Evolutionary conservation across 1,140 invertebrate genomes (phyloP).

Genomic region (Aphidius ervi): DNA sequence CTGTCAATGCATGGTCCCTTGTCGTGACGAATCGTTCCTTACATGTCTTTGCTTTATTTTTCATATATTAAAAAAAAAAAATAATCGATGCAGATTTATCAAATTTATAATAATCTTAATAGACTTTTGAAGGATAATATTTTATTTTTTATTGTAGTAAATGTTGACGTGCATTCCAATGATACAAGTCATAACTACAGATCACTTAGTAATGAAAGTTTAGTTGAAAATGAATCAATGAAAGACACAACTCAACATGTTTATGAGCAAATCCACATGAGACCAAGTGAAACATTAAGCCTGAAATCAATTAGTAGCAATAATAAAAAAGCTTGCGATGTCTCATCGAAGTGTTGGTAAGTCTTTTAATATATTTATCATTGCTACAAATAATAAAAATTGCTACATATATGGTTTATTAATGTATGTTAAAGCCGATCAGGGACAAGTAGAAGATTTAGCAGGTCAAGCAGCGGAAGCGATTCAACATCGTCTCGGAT

Average conservation of each 20-base stretch:
- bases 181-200: slow-evolving; percentile 36
- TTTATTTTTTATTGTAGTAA: slow-evolving; percentile 38
- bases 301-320: slow-evolving; percentile 28
- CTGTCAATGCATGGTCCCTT: too few relatives aligned
- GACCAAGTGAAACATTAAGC: slow-evolving; percentile 41
- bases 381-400: neutral
- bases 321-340: slow-evolving; percentile 41
- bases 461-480: slow-evolving; percentile 48
- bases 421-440: slow-evolving; percentile 32
- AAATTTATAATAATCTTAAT: too few relatives aligned
- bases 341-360: slow-evolving; percentile 38
- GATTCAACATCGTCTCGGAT: slow-evolving; percentile 44
- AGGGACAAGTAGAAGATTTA: slow-evolving; percentile 41
- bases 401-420: neutral
- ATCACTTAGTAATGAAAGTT: slow-evolving; percentile 41
- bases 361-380: neutral
- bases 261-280: slow-evolving; percentile 50
- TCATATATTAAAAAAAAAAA: too few relatives aligned
- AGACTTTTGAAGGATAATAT: too few relatives aligned
- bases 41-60: too few relatives aligned
- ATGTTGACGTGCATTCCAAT: slow-evolving; percentile 53
- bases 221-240: slow-evolving; percentile 39
- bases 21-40: too few relatives aligned
- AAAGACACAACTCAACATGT: slow-evolving; percentile 46
- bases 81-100: too few relatives aligned